phyloP scores from a whole-genome alignment of 2,888 invertebrate species.

The Drosophila barbarae region DNA sequence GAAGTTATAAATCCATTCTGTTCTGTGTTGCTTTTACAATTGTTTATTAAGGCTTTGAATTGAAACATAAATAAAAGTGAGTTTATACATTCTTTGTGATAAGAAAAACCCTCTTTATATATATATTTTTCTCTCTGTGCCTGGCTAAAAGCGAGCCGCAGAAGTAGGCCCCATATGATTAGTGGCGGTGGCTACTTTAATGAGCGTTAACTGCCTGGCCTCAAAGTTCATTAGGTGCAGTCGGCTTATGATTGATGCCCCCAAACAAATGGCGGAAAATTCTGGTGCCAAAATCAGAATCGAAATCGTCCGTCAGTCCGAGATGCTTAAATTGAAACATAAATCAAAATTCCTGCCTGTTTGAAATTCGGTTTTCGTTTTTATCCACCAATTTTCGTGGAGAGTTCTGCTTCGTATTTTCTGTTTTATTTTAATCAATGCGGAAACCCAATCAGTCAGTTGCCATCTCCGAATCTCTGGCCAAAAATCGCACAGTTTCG shows the following conservation, averaged over 20 bases:
- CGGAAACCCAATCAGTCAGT: slow-evolving; percentile 60
- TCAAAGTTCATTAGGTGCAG: slow-evolving; percentile 71
- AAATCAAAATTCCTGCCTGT: slow-evolving; percentile 56
- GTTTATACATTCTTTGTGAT: no score
- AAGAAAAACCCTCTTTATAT: no score
- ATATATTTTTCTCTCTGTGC: slow-evolving; percentile 8
- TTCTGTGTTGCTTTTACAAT: neutral
- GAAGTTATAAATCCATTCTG: neutral
- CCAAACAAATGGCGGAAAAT: slow-evolving; percentile 52
- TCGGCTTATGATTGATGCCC: slow-evolving; percentile 65
- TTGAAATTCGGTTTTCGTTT: slow-evolving; percentile 18
- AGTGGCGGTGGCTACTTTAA: slow-evolving; percentile 70
- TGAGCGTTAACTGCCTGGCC: slow-evolving; percentile 72
- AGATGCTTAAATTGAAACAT: slow-evolving; percentile 62
- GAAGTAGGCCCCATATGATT: slow-evolving; percentile 55
- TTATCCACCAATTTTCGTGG: slow-evolving; percentile 31
- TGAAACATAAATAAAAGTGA: neutral
- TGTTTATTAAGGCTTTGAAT: neutral
- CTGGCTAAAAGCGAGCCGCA: slow-evolving; percentile 2
- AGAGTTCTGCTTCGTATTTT: slow-evolving; percentile 8
- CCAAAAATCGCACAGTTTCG: slow-evolving; percentile 35
- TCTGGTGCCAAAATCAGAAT: slow-evolving; percentile 59
- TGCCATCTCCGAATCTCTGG: slow-evolving; percentile 24
- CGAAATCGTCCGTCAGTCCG: slow-evolving; percentile 34
- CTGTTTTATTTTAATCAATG: slow-evolving; percentile 52